phyloP scores from a whole-genome alignment of 2,113 vertebrate genomes.

The Mustelus asterias region DNA sequence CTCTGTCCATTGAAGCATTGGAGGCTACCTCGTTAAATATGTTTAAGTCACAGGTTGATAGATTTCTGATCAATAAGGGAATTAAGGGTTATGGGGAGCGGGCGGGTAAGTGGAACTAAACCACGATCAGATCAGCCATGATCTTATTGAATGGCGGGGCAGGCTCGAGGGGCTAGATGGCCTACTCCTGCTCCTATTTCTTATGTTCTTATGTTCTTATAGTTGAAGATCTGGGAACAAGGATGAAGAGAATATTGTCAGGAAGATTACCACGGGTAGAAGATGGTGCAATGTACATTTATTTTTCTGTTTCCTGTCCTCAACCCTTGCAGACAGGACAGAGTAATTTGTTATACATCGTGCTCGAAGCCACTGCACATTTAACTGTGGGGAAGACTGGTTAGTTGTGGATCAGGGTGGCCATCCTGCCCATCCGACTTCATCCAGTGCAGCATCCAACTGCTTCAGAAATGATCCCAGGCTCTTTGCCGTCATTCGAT shows the following conservation, averaged over 20 bases:
- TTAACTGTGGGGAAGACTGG: not conserved
- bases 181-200: no score
- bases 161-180: no score
- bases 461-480: not conserved
- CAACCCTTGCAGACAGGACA: not conserved
- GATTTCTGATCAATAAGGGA: no score
- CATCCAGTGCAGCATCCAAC: not conserved
- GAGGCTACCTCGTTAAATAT: no score
- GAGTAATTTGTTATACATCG: not conserved
- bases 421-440: not conserved
- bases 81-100: no score
- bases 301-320: not conserved
- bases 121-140: no score
- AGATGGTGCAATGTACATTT: not conserved
- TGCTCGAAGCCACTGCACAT: not conserved
- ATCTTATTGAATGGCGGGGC: no score
- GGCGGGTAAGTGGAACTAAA: no score
- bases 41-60: no score
- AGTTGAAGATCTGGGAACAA: not conserved
- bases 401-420: not conserved
- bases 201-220: no score
- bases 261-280: not conserved
- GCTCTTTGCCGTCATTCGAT: not conserved
- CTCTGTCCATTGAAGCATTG: no score
- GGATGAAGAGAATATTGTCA: not conserved